These are phyloP conservation scores for Trichoplax adhaerens DNA, from an alignment of 37 sponge, comb jelly and placozoan species.

Conservation along the genomic window DNA sequence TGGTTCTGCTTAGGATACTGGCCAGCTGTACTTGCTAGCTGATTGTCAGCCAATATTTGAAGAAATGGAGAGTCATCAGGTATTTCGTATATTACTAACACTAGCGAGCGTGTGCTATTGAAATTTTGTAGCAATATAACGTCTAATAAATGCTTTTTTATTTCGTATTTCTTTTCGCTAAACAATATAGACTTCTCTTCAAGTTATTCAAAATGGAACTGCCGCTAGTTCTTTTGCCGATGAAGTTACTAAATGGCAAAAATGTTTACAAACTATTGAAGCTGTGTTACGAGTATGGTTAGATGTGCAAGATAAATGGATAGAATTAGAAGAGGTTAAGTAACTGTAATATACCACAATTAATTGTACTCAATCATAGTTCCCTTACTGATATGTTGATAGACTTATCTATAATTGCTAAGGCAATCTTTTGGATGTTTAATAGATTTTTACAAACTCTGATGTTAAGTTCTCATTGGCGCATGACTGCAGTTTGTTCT, in stretches of 20 bases:
- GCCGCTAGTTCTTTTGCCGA: constrained; percentile 52
- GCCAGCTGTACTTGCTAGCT: too few relatives aligned
- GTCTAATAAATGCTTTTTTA: neutral
- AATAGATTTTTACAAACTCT: neutral
- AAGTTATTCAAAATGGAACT: constrained; percentile 19
- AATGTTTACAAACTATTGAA: constrained; percentile 65
- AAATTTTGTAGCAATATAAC: too few relatives aligned
- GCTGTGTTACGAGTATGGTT: constrained; percentile 55
- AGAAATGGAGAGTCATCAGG: constrained; percentile 37
- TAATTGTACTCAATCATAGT: too few relatives aligned
- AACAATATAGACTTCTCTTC: constrained; percentile 10
- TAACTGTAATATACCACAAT: neutral
- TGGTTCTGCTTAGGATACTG: too few relatives aligned
- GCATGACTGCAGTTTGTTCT: constrained; percentile 23
- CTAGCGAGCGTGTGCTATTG: too few relatives aligned
- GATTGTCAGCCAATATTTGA: constrained; percentile 10
- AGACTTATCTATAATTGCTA: too few relatives aligned
- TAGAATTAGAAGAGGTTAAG: constrained; percentile 45
- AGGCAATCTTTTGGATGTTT: too few relatives aligned
- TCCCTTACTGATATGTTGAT: too few relatives aligned
- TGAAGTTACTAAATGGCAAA: constrained; percentile 55
- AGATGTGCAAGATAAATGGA: constrained; percentile 51
- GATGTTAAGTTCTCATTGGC: neutral
- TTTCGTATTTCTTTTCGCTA: too few relatives aligned
- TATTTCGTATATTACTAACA: neutral